Evolutionary conservation across 2,888 invertebrate genomes (phyloP).

Genomic region (Bibio marci): DNA sequence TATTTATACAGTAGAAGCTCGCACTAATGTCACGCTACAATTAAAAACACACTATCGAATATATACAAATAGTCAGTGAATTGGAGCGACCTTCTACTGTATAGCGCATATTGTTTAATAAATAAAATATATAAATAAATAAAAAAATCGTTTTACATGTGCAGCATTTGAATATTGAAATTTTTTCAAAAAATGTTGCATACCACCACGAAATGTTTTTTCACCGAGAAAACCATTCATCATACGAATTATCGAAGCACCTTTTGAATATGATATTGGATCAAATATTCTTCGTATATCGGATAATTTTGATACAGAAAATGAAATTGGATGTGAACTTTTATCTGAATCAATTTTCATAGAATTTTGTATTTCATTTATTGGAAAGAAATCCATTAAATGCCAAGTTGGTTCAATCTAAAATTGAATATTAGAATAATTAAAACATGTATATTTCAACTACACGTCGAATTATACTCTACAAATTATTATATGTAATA

Average conservation of each 20-base stretch:
- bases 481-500: neutral
- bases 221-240: slow-evolving; percentile 51
- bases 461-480: no score
- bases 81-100: no score
- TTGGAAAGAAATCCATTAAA: slow-evolving; percentile 36
- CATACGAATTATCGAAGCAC: slow-evolving; percentile 55
- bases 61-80: no score
- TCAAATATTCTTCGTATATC: slow-evolving; percentile 53
- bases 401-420: slow-evolving; percentile 41
- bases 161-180: slow-evolving; percentile 42
- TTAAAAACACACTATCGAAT: no score
- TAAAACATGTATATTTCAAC: no score
- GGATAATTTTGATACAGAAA: slow-evolving; percentile 38
- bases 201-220: slow-evolving; percentile 34
- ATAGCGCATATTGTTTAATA: no score
- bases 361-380: slow-evolving; percentile 34
- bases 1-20: neutral
- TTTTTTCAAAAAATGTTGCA: slow-evolving; percentile 33
- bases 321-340: slow-evolving; percentile 46
- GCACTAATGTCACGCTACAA: neutral
- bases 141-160: slow-evolving; percentile 29
- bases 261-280: slow-evolving; percentile 54
- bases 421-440: neutral
- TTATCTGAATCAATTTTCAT: slow-evolving; percentile 41
- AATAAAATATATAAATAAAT: slow-evolving; percentile 12